Evolutionary conservation across 2,797 vertebrate species (phyloP), one percentile per base, ranked within the genome.

Genomic region (Taeniopygia guttata): DNA sequence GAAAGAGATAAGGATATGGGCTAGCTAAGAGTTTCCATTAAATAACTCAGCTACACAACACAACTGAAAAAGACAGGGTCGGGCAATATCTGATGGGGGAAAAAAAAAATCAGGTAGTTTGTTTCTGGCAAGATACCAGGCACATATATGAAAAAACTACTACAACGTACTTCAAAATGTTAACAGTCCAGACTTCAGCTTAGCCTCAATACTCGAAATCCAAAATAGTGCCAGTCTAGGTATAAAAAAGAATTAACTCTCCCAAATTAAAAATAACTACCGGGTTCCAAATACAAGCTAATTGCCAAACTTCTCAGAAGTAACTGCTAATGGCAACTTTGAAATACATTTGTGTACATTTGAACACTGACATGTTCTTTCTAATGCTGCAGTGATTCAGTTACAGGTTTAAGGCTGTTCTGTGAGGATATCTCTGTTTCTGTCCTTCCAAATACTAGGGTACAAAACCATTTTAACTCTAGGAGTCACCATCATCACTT

Each of bases 41-140:
- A 96, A 90, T n/a, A 96, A 77, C 84, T 89, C 63, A 86, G 80
- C 94, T 90, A 95, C 73, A 73, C 26, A 92, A 93, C 36, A 56
- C 25, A 86, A 95, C 79, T 63, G 52, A 81, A 91, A 94, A 88
- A 83, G 42, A 84, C 42, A 87, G 40, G 36, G 30, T 40, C 10
- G 19, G 60, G 73, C 58, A 87, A 58, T 64, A 89, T 89, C 81
- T 72, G 62, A 94, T 8, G 42, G 12, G 5, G 2, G 10, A 32
- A 52, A 34, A 76, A 69, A 70, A 87, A 52, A 52, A 8, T 26
- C 54, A 66, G 11, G 43, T 58, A 48, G 67, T n/a, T 86, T 1
- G 1, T 48, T 89, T 81, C 49, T 36, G 15, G 36, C 58, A 89
- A 88, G 79, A 51, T 51, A 72, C 42, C 79, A 67, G 40, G 3